Conservation (phyloP, 2,888 invertebrate species). For the Plemyria rubiginata region DNA sequence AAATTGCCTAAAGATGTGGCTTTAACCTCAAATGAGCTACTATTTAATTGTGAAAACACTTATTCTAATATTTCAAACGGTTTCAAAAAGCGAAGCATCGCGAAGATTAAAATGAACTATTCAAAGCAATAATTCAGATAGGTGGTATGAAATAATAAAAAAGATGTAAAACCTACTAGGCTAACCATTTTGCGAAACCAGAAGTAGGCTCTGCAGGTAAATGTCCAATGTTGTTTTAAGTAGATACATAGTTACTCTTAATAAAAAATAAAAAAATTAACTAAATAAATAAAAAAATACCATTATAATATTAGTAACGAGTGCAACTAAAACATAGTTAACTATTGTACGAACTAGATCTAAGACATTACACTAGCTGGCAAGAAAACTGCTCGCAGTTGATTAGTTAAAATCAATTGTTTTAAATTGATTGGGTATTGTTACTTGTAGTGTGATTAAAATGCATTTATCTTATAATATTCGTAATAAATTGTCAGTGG, state of each 20-base stretch:
- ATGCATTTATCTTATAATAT: constrained; percentile 43
- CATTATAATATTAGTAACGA: constrained; percentile 46
- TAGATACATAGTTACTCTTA: constrained; percentile 17
- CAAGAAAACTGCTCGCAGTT: constrained; percentile 25
- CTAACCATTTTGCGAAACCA: constrained; percentile 3
- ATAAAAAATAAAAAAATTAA: constrained; percentile 39
- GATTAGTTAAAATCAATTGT: constrained; percentile 23
- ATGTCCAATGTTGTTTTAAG: constrained; percentile 11
- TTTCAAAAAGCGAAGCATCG: constrained; percentile 13
- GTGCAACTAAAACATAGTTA: constrained; percentile 68
- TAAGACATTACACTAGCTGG: constrained; percentile 27
- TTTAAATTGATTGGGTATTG: constrained; percentile 25
- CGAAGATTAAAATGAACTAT: constrained; percentile 3
- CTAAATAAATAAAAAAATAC: constrained; percentile 39
- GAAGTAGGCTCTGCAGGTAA: constrained; percentile 3
- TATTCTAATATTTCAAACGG: neutral
- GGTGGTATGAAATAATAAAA: neutral
- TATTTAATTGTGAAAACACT: neutral
- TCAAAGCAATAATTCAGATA: constrained; percentile 15
- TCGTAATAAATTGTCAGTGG: constrained; percentile 35
- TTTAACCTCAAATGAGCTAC: no score
- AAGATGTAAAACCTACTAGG: neutral
- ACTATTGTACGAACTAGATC: constrained; percentile 54
- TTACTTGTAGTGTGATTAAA: constrained; percentile 40
- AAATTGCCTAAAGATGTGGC: no score